These are phyloP conservation scores for Necrosyrtes monachus DNA, from an alignment of 2,797 vertebrate genomes.

Conservation along the genomic window DNA sequence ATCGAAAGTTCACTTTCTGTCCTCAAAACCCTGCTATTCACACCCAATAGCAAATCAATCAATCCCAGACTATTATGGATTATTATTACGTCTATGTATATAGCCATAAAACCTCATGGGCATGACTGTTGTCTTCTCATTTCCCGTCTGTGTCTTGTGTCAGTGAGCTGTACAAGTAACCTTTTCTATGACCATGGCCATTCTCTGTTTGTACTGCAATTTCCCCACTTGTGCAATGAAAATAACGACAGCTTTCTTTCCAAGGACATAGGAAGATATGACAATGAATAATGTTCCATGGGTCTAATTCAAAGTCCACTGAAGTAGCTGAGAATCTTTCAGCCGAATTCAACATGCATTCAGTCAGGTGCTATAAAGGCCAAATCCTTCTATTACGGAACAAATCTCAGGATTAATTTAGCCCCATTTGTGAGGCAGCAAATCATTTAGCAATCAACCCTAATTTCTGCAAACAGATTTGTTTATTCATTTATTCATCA, in stretches of 20 bases:
- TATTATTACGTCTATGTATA: neutral
- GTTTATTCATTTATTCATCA: constrained; percentile 1
- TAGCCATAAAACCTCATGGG: neutral
- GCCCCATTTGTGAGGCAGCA: neutral
- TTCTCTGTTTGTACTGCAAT: neutral
- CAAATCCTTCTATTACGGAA: neutral
- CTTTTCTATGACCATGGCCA: neutral
- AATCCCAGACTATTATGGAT: neutral
- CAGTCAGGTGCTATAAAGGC: neutral
- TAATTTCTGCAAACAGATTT: constrained; percentile 27
- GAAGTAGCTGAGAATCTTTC: neutral
- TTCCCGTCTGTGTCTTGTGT: neutral
- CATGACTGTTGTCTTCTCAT: neutral
- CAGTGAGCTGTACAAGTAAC: neutral
- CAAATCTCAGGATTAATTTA: neutral
- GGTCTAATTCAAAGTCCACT: neutral
- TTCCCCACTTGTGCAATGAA: neutral
- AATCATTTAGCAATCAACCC: neutral
- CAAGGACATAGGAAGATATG: neutral
- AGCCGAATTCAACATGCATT: neutral
- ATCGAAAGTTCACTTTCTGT: neutral
- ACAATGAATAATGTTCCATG: neutral
- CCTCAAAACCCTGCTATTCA: neutral
- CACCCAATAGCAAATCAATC: neutral
- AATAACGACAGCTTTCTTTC: neutral